These are phyloP conservation scores for Drosophila recens DNA, from an alignment of 2,888 invertebrate species.

Conservation along the genomic window DNA sequence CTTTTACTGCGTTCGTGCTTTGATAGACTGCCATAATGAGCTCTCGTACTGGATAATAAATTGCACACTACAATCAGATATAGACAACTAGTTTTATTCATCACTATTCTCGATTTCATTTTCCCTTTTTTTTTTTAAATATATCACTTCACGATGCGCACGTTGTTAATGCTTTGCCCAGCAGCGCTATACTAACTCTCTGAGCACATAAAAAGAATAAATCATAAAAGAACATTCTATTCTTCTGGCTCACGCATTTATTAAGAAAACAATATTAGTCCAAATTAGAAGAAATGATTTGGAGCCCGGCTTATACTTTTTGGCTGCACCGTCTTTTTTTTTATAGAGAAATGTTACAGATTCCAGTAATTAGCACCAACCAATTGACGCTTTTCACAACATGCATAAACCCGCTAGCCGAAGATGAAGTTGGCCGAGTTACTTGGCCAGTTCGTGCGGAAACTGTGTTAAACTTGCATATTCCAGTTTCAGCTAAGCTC, in stretches of 20 bases:
- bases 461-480: slow-evolving; percentile 69
- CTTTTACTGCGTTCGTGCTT: slow-evolving; percentile 66
- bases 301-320: slow-evolving; percentile 5
- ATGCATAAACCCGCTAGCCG: slow-evolving; percentile 8
- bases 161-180: slow-evolving; percentile 57
- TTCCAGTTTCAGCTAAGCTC: slow-evolving; percentile 62
- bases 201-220: slow-evolving; percentile 10
- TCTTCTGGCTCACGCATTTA: slow-evolving; percentile 47
- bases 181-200: slow-evolving; percentile 54
- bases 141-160: slow-evolving; percentile 14
- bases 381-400: slow-evolving; percentile 46
- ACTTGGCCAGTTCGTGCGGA: slow-evolving; percentile 44
- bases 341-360: slow-evolving; percentile 61
- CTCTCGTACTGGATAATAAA: slow-evolving; percentile 8
- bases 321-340: slow-evolving; percentile 12
- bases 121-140: neutral
- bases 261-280: slow-evolving; percentile 14
- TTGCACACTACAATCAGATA: slow-evolving; percentile 25
- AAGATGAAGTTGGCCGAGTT: slow-evolving; percentile 16
- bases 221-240: slow-evolving; percentile 8
- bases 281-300: slow-evolving; percentile 16
- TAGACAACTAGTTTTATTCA: slow-evolving; percentile 25
- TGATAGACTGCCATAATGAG: slow-evolving; percentile 53
- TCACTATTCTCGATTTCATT: slow-evolving; percentile 40
- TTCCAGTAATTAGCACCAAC: slow-evolving; percentile 72